phyloP scores from a whole-genome alignment of 2,888 invertebrate genomes.

The Melolontha melolontha region DNA sequence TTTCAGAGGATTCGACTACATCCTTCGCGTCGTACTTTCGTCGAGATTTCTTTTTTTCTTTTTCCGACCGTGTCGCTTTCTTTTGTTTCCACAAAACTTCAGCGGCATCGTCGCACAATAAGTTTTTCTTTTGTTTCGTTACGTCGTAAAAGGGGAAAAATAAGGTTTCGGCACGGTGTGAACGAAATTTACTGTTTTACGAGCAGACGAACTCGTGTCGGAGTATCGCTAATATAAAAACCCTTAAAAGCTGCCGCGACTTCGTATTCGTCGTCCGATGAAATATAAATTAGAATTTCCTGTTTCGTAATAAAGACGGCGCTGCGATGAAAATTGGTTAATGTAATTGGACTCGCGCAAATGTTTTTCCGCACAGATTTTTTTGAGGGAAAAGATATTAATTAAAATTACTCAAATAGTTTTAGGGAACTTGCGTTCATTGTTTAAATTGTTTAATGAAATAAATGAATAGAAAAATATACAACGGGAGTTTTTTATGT shows the following conservation, averaged over 20 bases:
- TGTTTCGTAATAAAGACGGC: conserved; percentile 3
- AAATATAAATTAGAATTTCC: conserved; percentile 31
- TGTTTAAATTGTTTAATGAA: neutral
- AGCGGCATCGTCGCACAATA: conserved; percentile 4
- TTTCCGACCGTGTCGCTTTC: neutral
- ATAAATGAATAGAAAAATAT: too few relatives aligned
- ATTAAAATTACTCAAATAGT: neutral
- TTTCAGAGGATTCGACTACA: neutral
- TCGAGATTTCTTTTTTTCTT: conserved; percentile 1
- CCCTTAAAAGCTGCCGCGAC: neutral
- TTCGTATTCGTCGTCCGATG: neutral
- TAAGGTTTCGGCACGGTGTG: conserved; percentile 9
- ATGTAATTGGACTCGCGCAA: conserved; percentile 7
- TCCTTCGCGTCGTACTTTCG: conserved; percentile 10
- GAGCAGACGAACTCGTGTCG: neutral
- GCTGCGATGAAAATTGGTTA: neutral
- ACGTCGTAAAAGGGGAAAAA: conserved; percentile 2
- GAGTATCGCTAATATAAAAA: conserved; percentile 6
- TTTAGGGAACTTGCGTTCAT: neutral
- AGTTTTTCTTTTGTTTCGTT: neutral
- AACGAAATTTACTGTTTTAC: conserved; percentile 12
- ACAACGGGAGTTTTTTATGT: too few relatives aligned
- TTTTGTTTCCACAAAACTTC: neutral
- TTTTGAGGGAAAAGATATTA: neutral
- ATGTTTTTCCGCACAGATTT: conserved; percentile 3